These are phyloP conservation scores for Xenopus tropicalis DNA, from an alignment of 2,113 vertebrate genomes.

Conservation along the genomic window UCB_Xtro_10.0 CM004448.2:153043001-153043500, in stretches of 20 bases:
- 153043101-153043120: too few relatives aligned
- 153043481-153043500: neutral
- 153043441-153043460: neutral
- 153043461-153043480: conserved; percentile 1
- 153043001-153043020: too few relatives aligned
- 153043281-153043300: neutral
- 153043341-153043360: too few relatives aligned
- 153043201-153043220: conserved; percentile 57
- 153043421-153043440: too few relatives aligned
- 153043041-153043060: too few relatives aligned
- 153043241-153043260: conserved; percentile 55
- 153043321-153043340: neutral
- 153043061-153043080: too few relatives aligned
- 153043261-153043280: conserved; percentile 26
- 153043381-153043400: too few relatives aligned
- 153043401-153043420: too few relatives aligned
- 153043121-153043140: too few relatives aligned
- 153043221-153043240: conserved; percentile 47
- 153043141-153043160: neutral
- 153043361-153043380: too few relatives aligned
- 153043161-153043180: conserved; percentile 9
- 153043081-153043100: too few relatives aligned
- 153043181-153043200: conserved; percentile 32
- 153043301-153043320: neutral
- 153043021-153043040: too few relatives aligned